phyloP scores from a whole-genome alignment of 1,140 invertebrate species.

The Drosophila repleta region DNA sequence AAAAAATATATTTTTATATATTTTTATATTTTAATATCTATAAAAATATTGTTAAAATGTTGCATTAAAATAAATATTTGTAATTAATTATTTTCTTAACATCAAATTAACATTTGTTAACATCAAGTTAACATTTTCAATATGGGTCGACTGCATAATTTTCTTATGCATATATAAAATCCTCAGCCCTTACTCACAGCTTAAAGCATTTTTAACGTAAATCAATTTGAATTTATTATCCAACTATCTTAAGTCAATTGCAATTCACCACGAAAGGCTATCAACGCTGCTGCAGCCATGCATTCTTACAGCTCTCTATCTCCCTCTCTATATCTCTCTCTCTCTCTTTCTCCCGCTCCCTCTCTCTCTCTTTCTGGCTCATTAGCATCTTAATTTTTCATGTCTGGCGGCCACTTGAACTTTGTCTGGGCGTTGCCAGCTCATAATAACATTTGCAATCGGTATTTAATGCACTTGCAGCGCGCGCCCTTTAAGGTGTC shows the following conservation, averaged over 20 bases:
- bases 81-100: too few relatives aligned
- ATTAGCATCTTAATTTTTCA: conserved; percentile 53
- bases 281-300: neutral
- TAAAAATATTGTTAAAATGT: too few relatives aligned
- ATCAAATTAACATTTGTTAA: too few relatives aligned
- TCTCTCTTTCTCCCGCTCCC: neutral
- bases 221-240: conserved; percentile 41
- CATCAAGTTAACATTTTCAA: too few relatives aligned
- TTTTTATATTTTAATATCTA: too few relatives aligned
- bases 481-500: conserved; percentile 25
- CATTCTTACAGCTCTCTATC: neutral
- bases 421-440: conserved; percentile 36
- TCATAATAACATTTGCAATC: conserved; percentile 37
- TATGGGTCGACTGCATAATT: too few relatives aligned
- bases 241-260: conserved; percentile 12
- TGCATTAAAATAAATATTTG: too few relatives aligned
- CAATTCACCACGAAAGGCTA: conserved; percentile 17
- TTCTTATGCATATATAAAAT: neutral
- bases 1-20: too few relatives aligned
- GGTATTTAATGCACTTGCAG: conserved; percentile 38
- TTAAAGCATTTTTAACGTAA: conserved; percentile 1
- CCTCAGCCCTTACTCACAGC: conserved; percentile 4
- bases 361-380: neutral
- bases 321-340: neutral
- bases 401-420: conserved; percentile 48